phyloP scores from a whole-genome alignment of 2,888 invertebrate genomes.

The Caprella mutica region DNA sequence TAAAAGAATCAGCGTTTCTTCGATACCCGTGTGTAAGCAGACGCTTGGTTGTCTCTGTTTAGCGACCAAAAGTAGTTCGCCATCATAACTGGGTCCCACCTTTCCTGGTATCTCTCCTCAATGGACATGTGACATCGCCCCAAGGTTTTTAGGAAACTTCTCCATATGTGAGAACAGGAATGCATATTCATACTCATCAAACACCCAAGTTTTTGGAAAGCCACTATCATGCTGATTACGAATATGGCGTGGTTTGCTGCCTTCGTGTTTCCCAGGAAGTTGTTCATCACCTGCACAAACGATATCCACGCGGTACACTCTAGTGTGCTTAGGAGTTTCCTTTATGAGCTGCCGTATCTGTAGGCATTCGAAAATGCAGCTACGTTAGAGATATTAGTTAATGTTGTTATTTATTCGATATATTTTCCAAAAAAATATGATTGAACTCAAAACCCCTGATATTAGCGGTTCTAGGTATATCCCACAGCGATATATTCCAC shows the following conservation, averaged over 20 bases:
- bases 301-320: constrained; percentile 11
- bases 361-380: too few species aligned
- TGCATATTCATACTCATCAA: too few species aligned
- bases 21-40: too few species aligned
- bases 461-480: too few species aligned
- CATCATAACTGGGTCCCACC: constrained; percentile 37
- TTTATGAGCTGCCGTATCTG: too few species aligned
- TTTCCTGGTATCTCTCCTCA: constrained; percentile 38
- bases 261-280: constrained; percentile 9
- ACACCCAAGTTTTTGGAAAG: too few species aligned
- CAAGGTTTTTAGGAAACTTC: constrained; percentile 39
- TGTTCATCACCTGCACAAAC: constrained; percentile 10
- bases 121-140: constrained; percentile 39
- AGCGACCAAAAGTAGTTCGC: constrained; percentile 39
- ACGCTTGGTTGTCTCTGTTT: constrained; percentile 17
- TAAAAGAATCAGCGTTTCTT: too few species aligned
- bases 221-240: constrained; percentile 8
- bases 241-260: constrained; percentile 7
- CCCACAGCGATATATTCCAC: too few species aligned
- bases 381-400: too few species aligned
- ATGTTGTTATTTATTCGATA: too few species aligned
- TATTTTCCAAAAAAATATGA: too few species aligned
- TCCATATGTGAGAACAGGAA: constrained; percentile 39
- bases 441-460: too few species aligned
- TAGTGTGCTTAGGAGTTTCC: background rate